phyloP scores from a whole-genome alignment of 2,113 vertebrate genomes.

The Sakesphorus luctuosus region DNA sequence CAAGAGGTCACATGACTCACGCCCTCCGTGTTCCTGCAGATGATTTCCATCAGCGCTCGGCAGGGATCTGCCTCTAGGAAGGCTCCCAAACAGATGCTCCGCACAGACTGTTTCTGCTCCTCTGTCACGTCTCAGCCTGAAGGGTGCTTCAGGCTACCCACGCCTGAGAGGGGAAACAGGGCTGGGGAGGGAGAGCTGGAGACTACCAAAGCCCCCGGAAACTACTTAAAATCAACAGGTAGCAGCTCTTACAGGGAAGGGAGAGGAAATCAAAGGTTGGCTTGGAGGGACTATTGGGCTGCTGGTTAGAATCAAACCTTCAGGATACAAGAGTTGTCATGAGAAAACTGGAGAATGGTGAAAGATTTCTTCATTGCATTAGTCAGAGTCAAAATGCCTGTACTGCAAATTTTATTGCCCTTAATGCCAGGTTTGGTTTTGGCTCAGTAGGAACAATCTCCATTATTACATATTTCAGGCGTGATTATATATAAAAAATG shows the following conservation, averaged over 20 bases:
- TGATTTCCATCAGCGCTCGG: constrained; percentile 23
- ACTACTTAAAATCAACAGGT: background rate
- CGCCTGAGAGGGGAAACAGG: background rate
- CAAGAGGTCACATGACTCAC: background rate
- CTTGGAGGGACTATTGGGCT: background rate
- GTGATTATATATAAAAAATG: background rate
- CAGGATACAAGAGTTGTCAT: background rate
- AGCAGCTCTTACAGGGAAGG: background rate
- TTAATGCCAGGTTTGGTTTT: background rate
- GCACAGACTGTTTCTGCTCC: background rate
- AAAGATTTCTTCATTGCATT: constrained; percentile 17
- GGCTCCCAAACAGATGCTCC: constrained; percentile 47
- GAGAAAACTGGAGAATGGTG: background rate
- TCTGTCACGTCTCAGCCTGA: background rate
- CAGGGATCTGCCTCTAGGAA: constrained; percentile 17
- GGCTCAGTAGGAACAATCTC: background rate
- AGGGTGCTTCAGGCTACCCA: background rate
- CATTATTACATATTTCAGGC: background rate
- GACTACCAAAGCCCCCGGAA: background rate
- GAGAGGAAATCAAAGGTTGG: background rate
- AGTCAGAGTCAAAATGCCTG: background rate
- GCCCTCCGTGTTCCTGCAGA: background rate
- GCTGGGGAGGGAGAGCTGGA: background rate
- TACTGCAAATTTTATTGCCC: background rate
- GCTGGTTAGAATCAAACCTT: background rate